Percentiles rank a stretch among this genome's conserved stretches.
Conservation (phyloP, 2,797 vertebrate species). For the Percopsis omiscomaycus region DNA sequence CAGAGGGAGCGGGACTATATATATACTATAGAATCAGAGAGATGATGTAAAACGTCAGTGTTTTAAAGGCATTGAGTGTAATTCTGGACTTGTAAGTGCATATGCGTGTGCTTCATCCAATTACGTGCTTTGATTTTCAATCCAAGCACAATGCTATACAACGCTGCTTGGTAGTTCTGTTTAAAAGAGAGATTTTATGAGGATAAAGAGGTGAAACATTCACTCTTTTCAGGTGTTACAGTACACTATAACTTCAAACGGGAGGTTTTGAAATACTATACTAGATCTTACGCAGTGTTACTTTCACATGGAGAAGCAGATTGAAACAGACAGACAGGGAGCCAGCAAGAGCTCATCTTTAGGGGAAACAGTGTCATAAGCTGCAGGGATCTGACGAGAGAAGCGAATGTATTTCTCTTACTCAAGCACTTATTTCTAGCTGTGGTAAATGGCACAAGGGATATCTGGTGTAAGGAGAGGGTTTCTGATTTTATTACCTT, state of each 20-base stretch:
- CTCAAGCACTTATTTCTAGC: conserved; percentile 31
- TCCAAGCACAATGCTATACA: too few relatives aligned
- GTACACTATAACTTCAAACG: too few relatives aligned
- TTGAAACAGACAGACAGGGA: conserved; percentile 23
- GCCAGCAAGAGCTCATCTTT: conserved; percentile 21
- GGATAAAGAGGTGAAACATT: too few relatives aligned
- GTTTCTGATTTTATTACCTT: conserved; percentile 17
- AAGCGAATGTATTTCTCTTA: conserved; percentile 22
- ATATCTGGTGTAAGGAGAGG: conserved; percentile 25
- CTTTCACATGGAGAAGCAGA: conserved; percentile 1
- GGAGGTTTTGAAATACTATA: too few relatives aligned
- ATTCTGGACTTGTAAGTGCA: too few relatives aligned
- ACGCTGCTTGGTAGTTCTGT: too few relatives aligned
- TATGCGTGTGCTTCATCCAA: too few relatives aligned
- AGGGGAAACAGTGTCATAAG: conserved; percentile 18
- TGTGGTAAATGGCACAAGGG: conserved; percentile 26
- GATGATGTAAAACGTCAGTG: conserved; percentile 28
- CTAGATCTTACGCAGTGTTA: too few relatives aligned
- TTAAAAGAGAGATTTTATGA: too few relatives aligned
- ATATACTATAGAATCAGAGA: not conserved
- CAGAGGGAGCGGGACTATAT: not conserved
- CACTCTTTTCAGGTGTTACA: too few relatives aligned
- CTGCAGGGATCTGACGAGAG: conserved; percentile 24
- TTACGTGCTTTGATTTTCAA: too few relatives aligned
- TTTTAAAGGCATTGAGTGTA: conserved; percentile 22